Evolutionary conservation across 2,113 vertebrate species (phyloP).

Genomic region (Mesocricetus auratus): DNA sequence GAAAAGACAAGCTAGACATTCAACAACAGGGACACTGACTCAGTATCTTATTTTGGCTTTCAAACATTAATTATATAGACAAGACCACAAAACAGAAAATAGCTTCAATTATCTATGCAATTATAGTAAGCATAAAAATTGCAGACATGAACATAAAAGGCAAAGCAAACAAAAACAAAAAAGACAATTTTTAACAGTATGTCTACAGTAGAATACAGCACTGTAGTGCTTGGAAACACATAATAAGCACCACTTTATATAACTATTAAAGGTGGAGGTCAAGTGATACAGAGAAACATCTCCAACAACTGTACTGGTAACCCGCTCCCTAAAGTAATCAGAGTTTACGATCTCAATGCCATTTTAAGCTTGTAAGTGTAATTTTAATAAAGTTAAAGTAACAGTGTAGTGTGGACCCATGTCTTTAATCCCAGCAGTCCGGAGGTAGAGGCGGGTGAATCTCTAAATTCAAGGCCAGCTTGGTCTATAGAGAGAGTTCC

Average conservation of each 20-base stretch:
- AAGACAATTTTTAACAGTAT: background rate
- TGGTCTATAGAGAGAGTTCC: background rate
- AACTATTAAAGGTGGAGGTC: conserved; percentile 36
- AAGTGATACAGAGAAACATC: conserved; percentile 3
- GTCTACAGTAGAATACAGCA: conserved; percentile 20
- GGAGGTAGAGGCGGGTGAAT: background rate
- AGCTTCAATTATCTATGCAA: conserved; percentile 46
- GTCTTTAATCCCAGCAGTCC: background rate
- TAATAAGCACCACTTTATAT: background rate
- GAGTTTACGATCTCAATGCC: background rate
- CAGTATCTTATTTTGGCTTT: conserved; percentile 44
- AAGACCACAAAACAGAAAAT: conserved; percentile 16
- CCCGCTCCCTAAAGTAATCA: too few relatives aligned
- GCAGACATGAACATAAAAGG: conserved; percentile 49
- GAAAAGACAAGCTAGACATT: conserved; percentile 19
- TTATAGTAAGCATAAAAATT: conserved; percentile 48
- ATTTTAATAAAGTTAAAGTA: conserved; percentile 21
- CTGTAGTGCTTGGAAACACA: conserved; percentile 49
- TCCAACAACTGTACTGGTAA: background rate
- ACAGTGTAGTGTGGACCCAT: background rate
- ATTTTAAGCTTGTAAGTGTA: conserved; percentile 35
- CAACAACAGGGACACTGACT: background rate
- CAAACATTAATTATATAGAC: conserved; percentile 5
- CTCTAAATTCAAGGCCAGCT: background rate
- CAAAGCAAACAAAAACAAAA: background rate